These are phyloP conservation scores for Microchirus variegatus DNA, from an alignment of 2,797 vertebrate species.

Conservation along the genomic window DNA sequence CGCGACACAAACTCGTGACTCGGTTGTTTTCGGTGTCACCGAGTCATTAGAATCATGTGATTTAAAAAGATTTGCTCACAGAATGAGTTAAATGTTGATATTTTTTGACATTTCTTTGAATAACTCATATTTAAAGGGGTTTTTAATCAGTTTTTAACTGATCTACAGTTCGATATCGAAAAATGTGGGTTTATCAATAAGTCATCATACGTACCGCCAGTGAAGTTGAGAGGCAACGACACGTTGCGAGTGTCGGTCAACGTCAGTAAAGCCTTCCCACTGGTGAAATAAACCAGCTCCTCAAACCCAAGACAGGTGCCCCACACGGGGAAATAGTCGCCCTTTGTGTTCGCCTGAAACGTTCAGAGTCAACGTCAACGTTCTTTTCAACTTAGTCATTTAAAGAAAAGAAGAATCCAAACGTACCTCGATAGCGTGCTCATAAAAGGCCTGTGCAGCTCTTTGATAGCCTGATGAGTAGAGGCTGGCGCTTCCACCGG, in stretches of 20 bases:
- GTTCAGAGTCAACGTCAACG: background rate
- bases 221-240: slow-evolving; percentile 87
- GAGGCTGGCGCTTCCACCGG: slow-evolving; percentile 86
- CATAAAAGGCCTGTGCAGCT: slow-evolving; percentile 86
- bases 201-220: slow-evolving; percentile 76
- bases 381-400: background rate
- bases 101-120: too few relatives aligned
- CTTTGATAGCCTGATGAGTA: slow-evolving; percentile 83
- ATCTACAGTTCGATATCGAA: too few relatives aligned
- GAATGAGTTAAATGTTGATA: too few relatives aligned
- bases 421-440: slow-evolving; percentile 86
- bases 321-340: slow-evolving; percentile 95
- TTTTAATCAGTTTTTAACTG: too few relatives aligned
- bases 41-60: too few relatives aligned
- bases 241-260: slow-evolving; percentile 79
- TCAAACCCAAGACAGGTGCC: slow-evolving; percentile 95
- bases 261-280: slow-evolving; percentile 76
- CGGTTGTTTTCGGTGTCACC: too few relatives aligned
- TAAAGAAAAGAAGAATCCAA: slow-evolving; percentile 3
- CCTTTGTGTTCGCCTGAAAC: slow-evolving; percentile 82
- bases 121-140: too few relatives aligned
- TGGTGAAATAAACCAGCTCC: slow-evolving; percentile 84
- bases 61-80: too few relatives aligned
- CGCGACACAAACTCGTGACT: too few relatives aligned
- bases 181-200: too few relatives aligned